Evolutionary conservation across 2,113 vertebrate species (phyloP).

Genomic region (Ploceus nigricollis): DNA sequence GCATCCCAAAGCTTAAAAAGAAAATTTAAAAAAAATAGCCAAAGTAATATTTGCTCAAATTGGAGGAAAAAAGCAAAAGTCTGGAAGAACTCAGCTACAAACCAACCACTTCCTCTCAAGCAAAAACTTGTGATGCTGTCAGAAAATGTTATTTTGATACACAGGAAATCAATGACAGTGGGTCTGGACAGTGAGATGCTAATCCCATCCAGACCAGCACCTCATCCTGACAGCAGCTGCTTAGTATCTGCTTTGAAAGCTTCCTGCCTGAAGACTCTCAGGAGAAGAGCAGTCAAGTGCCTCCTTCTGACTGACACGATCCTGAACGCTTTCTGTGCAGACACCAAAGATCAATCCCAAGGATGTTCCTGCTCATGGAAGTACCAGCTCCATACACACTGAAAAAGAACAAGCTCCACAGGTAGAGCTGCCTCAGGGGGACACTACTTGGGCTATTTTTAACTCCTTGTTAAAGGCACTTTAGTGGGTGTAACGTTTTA

Average conservation of each 20-base stretch:
- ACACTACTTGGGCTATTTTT: neutral
- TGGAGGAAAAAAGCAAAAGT: neutral
- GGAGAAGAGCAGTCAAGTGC: neutral
- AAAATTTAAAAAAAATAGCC: neutral
- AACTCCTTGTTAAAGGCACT: neutral
- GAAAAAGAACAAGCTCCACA: neutral
- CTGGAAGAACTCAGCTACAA: neutral
- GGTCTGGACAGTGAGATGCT: neutral
- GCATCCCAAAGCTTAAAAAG: neutral
- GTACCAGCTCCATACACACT: neutral
- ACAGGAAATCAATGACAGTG: neutral
- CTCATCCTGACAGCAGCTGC: neutral
- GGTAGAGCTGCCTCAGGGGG: neutral
- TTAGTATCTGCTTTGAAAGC: neutral
- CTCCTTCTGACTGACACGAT: neutral
- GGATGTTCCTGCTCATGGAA: neutral
- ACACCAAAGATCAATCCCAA: neutral
- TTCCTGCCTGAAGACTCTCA: neutral
- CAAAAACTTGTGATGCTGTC: neutral
- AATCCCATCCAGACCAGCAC: neutral
- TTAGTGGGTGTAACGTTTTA: accelerated
- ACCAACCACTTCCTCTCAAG: neutral
- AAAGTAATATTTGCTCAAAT: neutral
- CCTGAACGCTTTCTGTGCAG: accelerated
- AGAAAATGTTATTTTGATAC: neutral